These are phyloP conservation scores for Anhinga anhinga DNA, from an alignment of 2,113 vertebrate genomes.

Conservation along the genomic window DNA sequence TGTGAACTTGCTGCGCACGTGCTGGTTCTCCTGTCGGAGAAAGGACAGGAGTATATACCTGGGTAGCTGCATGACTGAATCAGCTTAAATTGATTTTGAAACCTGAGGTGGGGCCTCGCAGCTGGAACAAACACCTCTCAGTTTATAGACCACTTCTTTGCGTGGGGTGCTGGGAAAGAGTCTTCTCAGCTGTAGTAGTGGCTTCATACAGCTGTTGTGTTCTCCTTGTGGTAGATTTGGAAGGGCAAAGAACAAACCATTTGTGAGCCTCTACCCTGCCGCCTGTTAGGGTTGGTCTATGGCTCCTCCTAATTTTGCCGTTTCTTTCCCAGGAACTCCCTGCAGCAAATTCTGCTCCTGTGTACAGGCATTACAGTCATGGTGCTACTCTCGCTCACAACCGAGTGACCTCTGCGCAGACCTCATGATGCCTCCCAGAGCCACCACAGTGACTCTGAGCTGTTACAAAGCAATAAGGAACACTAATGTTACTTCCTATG, in stretches of 20 bases:
- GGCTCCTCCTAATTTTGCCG: background rate
- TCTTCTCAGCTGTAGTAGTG: background rate
- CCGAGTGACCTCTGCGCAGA: constrained; percentile 72
- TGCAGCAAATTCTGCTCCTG: constrained; percentile 89
- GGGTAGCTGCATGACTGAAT: background rate
- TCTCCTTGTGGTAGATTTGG: background rate
- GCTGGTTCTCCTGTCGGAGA: background rate
- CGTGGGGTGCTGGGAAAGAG: background rate
- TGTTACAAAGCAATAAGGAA: constrained; percentile 69
- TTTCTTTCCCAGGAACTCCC: constrained; percentile 80
- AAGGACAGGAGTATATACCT: background rate
- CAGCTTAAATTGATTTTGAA: background rate
- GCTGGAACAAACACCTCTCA: background rate
- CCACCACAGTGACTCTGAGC: constrained; percentile 47
- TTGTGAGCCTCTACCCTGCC: background rate
- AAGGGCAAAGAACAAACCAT: background rate
- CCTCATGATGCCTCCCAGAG: constrained; percentile 35
- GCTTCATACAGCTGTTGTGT: background rate
- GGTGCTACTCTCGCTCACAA: constrained; percentile 83
- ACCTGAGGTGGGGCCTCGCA: background rate
- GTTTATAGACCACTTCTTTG: background rate
- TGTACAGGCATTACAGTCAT: constrained; percentile 87
- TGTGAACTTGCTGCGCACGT: background rate
- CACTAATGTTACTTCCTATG: constrained; percentile 38
- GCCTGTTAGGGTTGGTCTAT: background rate